Conservation (phyloP, 2,113 vertebrate genomes). For the Myrmecophaga tridactyla region DNA sequence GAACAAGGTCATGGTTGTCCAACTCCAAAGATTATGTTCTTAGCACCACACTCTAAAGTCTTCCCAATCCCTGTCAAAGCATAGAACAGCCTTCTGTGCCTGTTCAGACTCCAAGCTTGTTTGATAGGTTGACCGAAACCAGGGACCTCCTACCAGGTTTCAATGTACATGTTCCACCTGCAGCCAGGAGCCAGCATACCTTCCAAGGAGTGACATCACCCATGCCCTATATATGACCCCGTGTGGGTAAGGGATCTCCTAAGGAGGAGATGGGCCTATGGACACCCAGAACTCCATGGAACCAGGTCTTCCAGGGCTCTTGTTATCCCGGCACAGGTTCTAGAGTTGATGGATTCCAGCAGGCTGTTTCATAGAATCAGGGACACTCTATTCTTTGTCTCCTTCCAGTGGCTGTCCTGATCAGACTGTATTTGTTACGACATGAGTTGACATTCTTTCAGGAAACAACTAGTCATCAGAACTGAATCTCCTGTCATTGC, state of each 20-base stretch:
- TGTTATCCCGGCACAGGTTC: conserved; percentile 2
- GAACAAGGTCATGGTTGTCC: neutral
- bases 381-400: conserved; percentile 41
- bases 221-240: neutral
- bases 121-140: neutral
- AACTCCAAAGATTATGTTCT: neutral
- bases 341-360: conserved; percentile 53
- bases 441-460: conserved; percentile 30
- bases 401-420: conserved; percentile 15
- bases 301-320: neutral
- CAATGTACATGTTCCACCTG: neutral
- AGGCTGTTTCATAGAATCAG: neutral
- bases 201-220: neutral
- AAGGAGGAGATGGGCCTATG: neutral
- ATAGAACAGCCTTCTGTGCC: neutral
- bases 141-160: neutral
- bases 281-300: neutral
- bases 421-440: conserved; percentile 48
- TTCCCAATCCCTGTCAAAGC: neutral
- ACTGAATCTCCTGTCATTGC: conserved; percentile 37
- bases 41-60: neutral
- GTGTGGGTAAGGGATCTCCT: neutral
- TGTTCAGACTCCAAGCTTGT: neutral
- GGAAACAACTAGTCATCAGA: conserved; percentile 40
- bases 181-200: neutral